These are phyloP conservation scores for Spinus pinus DNA, from an alignment of 2,797 vertebrate genomes.

Conservation along the genomic window DNA sequence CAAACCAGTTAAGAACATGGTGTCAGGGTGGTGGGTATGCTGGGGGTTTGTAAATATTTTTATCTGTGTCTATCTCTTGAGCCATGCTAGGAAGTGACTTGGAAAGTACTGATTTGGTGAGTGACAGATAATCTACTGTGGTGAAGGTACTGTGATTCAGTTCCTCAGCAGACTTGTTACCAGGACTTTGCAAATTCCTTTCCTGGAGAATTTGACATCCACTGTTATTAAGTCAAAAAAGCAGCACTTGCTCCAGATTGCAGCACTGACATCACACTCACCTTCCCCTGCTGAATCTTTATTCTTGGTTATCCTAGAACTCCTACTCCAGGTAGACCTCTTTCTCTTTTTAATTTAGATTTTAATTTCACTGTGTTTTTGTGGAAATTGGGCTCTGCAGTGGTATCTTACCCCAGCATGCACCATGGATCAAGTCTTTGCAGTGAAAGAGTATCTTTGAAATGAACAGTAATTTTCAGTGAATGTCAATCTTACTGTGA, in stretches of 20 bases:
- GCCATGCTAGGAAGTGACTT: not conserved
- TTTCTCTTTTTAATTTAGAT: constrained; percentile 9
- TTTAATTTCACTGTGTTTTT: constrained; percentile 29
- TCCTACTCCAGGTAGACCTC: not conserved
- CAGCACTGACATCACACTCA: not conserved
- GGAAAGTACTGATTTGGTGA: not conserved
- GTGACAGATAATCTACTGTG: constrained; percentile 28
- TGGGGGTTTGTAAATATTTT: constrained; percentile 33
- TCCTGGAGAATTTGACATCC: constrained; percentile 44
- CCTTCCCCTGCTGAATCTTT: constrained; percentile 12
- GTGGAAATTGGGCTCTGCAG: constrained; percentile 2
- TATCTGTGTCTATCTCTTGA: not conserved
- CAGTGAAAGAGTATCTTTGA: not conserved
- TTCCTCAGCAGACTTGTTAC: constrained; percentile 16
- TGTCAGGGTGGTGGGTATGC: not conserved
- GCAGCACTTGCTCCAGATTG: constrained; percentile 5
- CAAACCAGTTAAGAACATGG: not conserved
- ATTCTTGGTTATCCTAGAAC: not conserved
- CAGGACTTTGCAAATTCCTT: constrained; percentile 40
- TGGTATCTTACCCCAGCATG: not conserved
- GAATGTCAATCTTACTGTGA: not conserved
- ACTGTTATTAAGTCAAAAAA: constrained; percentile 48
- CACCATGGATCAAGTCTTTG: not conserved
- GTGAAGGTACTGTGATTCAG: not conserved
- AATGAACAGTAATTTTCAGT: not conserved